These are phyloP conservation scores for Drosophila tristis DNA, from an alignment of 1,140 invertebrate genomes.

Conservation along the genomic window DNA sequence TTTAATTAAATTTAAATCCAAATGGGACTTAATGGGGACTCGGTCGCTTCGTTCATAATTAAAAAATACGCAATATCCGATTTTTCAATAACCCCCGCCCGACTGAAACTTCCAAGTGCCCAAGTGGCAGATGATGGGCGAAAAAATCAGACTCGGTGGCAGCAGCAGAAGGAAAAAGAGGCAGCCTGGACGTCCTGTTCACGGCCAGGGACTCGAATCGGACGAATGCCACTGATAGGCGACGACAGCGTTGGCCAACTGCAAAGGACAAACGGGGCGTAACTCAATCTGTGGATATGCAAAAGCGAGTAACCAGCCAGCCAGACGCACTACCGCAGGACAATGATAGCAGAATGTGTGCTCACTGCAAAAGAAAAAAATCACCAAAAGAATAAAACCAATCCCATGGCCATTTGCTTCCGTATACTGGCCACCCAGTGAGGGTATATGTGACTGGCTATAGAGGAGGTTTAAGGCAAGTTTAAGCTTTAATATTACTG, in stretches of 20 bases:
- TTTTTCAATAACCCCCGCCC: conserved; percentile 62
- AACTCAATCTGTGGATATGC: conserved; percentile 69
- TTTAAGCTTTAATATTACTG: no score
- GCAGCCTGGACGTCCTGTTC: conserved; percentile 19
- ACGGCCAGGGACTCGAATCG: conserved; percentile 38
- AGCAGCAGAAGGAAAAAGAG: conserved; percentile 7
- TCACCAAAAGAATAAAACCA: conserved; percentile 32
- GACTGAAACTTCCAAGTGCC: conserved; percentile 8
- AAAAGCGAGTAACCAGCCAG: conserved; percentile 59
- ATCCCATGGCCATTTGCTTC: conserved; percentile 33
- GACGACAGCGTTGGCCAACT: conserved; percentile 37
- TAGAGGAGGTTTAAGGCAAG: no score
- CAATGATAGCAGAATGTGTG: conserved; percentile 54
- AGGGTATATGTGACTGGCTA: no score
- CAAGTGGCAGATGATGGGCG: conserved; percentile 1
- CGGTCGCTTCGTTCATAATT: conserved; percentile 53
- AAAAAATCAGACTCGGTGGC: no score
- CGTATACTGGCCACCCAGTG: conserved; percentile 19
- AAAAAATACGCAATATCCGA: conserved; percentile 74
- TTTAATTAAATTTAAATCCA: conserved; percentile 66
- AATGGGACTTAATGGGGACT: conserved; percentile 51
- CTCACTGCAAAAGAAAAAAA: conserved; percentile 21
- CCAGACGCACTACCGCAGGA: conserved; percentile 50
- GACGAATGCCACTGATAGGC: conserved; percentile 51
- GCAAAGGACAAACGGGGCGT: conserved; percentile 58